Conservation (phyloP, 1,140 invertebrate species). For the Bombus picipes region DNA sequence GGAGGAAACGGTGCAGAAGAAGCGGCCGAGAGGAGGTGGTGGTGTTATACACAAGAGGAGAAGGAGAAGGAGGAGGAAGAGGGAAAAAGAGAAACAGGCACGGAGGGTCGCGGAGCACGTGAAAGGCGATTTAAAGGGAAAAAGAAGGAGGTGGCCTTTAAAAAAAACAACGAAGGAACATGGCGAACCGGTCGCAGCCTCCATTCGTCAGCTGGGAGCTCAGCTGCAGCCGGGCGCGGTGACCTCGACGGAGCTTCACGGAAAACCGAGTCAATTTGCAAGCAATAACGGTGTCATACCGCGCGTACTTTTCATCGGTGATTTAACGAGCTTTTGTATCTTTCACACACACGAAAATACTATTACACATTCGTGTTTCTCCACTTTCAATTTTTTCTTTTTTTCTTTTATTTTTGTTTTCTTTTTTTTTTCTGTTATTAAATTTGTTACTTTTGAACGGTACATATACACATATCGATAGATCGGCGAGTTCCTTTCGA, state of each 20-base stretch:
- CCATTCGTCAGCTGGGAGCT: conserved; percentile 75
- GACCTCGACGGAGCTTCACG: conserved; percentile 67
- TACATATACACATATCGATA: not conserved
- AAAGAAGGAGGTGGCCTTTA: conserved; percentile 64
- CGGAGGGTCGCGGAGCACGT: conserved; percentile 62
- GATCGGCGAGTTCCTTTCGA: not conserved
- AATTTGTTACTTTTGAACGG: not conserved
- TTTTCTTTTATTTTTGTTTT: not conserved
- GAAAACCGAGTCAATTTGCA: conserved; percentile 66
- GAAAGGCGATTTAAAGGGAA: conserved; percentile 74
- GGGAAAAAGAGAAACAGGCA: conserved; percentile 22
- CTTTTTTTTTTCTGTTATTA: not conserved
- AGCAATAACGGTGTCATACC: conserved; percentile 65
- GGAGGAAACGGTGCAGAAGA: conserved; percentile 52
- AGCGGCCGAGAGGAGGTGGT: conserved; percentile 13
- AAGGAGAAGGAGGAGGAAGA: conserved; percentile 26
- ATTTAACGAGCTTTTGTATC: conserved; percentile 27
- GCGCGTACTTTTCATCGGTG: conserved; percentile 33
- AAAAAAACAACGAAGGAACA: conserved; percentile 67
- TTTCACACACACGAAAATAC: no score
- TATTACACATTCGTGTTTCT: not conserved
- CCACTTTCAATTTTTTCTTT: not conserved
- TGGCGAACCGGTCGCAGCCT: conserved; percentile 74
- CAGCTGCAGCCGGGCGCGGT: conserved; percentile 72
- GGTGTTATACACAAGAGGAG: not conserved